These are phyloP conservation scores for Carduelis carduelis DNA, from an alignment of 2,797 vertebrate genomes.

Conservation along the genomic window DNA sequence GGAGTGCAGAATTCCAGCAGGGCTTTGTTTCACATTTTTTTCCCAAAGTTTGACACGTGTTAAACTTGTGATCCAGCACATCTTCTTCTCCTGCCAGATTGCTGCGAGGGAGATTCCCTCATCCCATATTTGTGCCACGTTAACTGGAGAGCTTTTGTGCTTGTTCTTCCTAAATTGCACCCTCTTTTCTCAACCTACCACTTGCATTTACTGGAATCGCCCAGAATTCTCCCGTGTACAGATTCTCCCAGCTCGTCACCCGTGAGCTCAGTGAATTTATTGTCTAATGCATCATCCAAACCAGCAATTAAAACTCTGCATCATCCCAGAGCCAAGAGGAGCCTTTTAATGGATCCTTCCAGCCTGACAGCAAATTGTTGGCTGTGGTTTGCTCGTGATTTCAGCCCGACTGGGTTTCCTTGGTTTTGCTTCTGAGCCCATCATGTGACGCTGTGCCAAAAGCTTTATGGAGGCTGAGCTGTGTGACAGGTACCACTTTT, in stretches of 20 bases:
- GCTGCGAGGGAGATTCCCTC: background rate
- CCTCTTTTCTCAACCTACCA: background rate
- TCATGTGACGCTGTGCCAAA: background rate
- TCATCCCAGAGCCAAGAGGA: background rate
- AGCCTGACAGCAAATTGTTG: background rate
- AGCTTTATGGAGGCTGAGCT: background rate
- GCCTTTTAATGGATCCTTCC: background rate
- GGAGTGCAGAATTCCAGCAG: background rate
- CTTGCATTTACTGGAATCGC: background rate
- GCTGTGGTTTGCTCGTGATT: background rate
- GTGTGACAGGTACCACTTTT: constrained; percentile 31
- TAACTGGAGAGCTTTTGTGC: background rate
- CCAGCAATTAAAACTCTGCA: background rate
- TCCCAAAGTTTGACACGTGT: background rate
- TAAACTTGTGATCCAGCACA: background rate
- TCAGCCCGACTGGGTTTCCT: background rate
- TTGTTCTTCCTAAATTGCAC: background rate
- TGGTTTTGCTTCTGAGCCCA: background rate
- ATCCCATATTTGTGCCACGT: background rate
- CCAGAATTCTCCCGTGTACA: background rate
- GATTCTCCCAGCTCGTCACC: background rate
- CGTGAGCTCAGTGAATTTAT: background rate
- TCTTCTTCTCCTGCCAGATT: background rate
- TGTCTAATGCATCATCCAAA: background rate
- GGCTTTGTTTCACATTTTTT: background rate